These are phyloP conservation scores for Athalia circularis DNA, from an alignment of 2,888 invertebrate genomes.

Conservation along the genomic window DNA sequence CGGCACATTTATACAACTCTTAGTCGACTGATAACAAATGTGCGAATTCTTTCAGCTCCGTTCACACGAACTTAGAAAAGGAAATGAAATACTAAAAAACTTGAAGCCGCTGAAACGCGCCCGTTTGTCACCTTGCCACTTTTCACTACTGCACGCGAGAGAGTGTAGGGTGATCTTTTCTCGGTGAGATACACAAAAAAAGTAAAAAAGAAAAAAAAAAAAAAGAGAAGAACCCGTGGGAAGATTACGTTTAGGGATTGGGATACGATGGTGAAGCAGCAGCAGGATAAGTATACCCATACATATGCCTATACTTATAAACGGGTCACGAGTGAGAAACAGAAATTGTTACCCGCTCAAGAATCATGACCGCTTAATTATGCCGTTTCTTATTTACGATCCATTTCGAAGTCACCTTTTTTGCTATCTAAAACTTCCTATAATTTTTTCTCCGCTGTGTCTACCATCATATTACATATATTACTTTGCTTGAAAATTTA, in stretches of 20 bases:
- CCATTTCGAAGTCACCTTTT: conserved; percentile 31
- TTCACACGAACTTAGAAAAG: too few species aligned
- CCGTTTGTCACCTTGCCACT: conserved; percentile 34
- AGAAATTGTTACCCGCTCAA: conserved; percentile 34
- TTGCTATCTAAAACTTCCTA: conserved; percentile 29
- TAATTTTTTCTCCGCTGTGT: neutral
- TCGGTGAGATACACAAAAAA: conserved; percentile 1
- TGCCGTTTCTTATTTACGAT: conserved; percentile 42
- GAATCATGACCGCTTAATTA: conserved; percentile 42
- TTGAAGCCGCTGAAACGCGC: conserved; percentile 23
- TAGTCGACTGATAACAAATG: too few species aligned
- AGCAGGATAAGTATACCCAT: too few species aligned
- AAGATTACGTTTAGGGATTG: conserved; percentile 41
- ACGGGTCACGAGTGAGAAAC: neutral
- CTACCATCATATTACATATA: too few species aligned
- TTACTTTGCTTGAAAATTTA: too few species aligned
- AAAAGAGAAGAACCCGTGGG: conserved; percentile 38
- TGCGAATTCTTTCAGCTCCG: too few species aligned
- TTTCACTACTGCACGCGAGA: conserved; percentile 12
- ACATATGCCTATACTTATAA: neutral
- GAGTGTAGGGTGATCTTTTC: conserved; percentile 13
- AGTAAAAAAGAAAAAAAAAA: conserved; percentile 34
- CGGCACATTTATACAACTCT: too few species aligned
- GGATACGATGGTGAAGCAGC: conserved; percentile 5
- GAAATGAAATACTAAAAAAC: too few species aligned